These are phyloP conservation scores for Tokudaia tokunoshimensis DNA, from an alignment of 2,797 vertebrate species.

Conservation along the genomic window DNA sequence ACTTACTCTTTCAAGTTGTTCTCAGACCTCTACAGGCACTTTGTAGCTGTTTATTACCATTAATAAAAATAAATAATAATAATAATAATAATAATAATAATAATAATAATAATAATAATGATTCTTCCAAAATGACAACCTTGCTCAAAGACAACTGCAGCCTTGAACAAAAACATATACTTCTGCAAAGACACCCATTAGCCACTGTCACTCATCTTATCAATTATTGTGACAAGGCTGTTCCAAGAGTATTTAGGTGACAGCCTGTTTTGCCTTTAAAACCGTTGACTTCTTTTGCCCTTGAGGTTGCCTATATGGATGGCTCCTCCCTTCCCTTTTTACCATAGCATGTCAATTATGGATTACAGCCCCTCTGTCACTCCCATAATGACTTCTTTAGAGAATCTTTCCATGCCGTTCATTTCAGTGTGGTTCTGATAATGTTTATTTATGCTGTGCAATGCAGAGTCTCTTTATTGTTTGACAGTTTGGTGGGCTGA, in stretches of 20 bases:
- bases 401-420: background rate
- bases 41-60: background rate
- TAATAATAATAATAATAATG: background rate
- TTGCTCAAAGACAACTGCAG: background rate
- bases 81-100: background rate
- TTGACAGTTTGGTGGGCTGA: background rate
- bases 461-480: background rate
- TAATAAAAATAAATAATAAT: background rate
- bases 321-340: background rate
- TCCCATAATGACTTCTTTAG: background rate
- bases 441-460: background rate
- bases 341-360: background rate
- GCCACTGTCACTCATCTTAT: background rate
- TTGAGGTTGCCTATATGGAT: too few species aligned
- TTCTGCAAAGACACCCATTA: background rate
- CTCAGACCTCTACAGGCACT: background rate
- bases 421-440: background rate
- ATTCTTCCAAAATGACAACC: background rate
- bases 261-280: background rate
- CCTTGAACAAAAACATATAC: background rate
- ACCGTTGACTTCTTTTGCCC: background rate
- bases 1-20: background rate
- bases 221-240: background rate
- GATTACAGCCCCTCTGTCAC: background rate
- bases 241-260: background rate